phyloP scores from a whole-genome alignment of 2,888 invertebrate species.

The Cryptus armator region DNA sequence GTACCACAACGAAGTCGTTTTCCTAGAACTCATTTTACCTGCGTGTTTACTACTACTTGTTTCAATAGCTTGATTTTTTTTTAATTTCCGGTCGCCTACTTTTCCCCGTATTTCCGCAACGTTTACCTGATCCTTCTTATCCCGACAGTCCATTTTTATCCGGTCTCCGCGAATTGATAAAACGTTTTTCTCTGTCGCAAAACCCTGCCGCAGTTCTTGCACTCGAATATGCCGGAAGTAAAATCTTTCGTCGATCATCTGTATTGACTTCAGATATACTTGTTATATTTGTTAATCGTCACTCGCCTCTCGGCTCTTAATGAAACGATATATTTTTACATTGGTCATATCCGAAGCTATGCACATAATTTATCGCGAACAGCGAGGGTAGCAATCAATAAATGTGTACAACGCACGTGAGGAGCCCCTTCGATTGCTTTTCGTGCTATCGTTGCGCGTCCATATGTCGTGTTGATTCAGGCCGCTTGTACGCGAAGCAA shows the following conservation, averaged over 20 bases:
- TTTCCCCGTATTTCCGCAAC: too few relatives aligned
- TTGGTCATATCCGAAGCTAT: constrained; percentile 1
- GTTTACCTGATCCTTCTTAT: too few relatives aligned
- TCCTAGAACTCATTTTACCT: too few relatives aligned
- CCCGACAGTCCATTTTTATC: too few relatives aligned
- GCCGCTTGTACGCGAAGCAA: constrained; percentile 45
- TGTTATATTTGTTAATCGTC: neutral
- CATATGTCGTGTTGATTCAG: constrained; percentile 59
- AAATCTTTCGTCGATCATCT: neutral
- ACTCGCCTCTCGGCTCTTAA: constrained; percentile 9
- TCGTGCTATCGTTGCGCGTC: constrained; percentile 33
- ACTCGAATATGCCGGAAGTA: too few relatives aligned
- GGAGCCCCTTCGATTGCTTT: constrained; percentile 19
- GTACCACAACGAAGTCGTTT: too few relatives aligned
- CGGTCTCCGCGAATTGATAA: too few relatives aligned
- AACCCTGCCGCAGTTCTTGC: too few relatives aligned
- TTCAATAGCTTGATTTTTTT: too few relatives aligned
- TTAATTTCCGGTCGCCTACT: too few relatives aligned
- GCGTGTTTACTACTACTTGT: too few relatives aligned
- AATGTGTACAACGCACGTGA: constrained; percentile 7
- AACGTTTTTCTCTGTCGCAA: too few relatives aligned
- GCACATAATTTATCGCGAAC: constrained; percentile 35
- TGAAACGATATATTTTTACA: constrained; percentile 29
- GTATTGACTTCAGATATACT: neutral
- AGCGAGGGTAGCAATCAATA: constrained; percentile 51